Conservation (phyloP, 2,797 vertebrate species). For the Tarsius wallacei region DNA sequence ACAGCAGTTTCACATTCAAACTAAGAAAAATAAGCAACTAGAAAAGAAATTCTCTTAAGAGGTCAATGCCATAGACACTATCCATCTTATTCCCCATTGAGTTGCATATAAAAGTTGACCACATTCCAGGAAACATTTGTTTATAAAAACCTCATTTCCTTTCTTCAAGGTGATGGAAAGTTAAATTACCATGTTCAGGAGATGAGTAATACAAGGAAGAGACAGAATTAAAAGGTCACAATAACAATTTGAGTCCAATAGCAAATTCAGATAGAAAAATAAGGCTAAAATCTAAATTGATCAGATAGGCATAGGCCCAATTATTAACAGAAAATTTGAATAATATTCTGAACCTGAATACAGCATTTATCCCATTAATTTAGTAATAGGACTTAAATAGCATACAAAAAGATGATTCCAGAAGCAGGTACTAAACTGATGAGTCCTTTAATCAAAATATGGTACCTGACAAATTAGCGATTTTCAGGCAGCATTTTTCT, state of each 20-base stretch:
- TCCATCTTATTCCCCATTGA: background rate
- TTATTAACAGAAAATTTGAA: slow-evolving; percentile 48
- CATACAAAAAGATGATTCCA: slow-evolving; percentile 1
- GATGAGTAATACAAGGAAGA: slow-evolving; percentile 30
- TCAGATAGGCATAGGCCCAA: background rate
- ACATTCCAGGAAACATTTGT: slow-evolving; percentile 27
- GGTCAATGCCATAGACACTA: background rate
- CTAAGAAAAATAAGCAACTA: background rate
- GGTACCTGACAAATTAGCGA: background rate
- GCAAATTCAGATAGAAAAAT: slow-evolving; percentile 11
- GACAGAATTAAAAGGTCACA: slow-evolving; percentile 62
- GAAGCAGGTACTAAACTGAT: background rate
- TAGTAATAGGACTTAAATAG: background rate
- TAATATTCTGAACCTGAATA: background rate
- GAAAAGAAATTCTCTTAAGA: slow-evolving; percentile 25
- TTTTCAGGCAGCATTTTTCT: background rate
- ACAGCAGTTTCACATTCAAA: background rate
- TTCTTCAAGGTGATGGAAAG: slow-evolving; percentile 54
- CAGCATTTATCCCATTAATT: background rate
- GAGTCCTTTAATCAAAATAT: slow-evolving; percentile 25
- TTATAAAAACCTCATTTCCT: slow-evolving; percentile 64
- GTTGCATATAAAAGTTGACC: background rate
- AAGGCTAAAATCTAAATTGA: slow-evolving; percentile 59
- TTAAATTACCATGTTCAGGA: slow-evolving; percentile 55
- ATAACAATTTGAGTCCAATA: slow-evolving; percentile 60